Evolutionary conservation across 1,140 invertebrate genomes (phyloP).

Genomic region (Bombus consobrinus): DNA sequence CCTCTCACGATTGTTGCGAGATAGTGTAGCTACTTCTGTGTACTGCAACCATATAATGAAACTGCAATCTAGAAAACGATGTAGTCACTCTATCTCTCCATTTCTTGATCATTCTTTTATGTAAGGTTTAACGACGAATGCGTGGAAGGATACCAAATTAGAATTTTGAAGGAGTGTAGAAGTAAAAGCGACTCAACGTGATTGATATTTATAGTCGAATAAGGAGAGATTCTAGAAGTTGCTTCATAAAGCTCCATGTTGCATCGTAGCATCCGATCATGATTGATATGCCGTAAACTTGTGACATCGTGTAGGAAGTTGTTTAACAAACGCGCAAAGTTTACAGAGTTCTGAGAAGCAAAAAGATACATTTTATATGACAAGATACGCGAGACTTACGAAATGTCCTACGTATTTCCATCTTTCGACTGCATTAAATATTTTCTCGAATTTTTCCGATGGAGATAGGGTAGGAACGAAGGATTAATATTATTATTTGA

Average conservation of each 20-base stretch:
- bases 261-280: not conserved
- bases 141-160: not conserved
- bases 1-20: not conserved
- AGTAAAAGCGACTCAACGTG: not conserved
- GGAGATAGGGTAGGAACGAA: not conserved
- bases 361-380: not conserved
- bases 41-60: not conserved
- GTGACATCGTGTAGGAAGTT: not conserved
- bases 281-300: conserved; percentile 1
- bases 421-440: too few relatives aligned
- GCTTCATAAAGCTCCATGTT: not conserved
- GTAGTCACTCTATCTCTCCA: not conserved
- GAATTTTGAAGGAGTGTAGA: not conserved
- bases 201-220: not conserved
- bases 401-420: not conserved
- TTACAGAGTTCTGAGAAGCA: not conserved
- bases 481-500: not conserved
- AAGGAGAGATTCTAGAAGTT: not conserved
- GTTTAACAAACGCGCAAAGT: not conserved
- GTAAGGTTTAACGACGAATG: not conserved
- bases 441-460: not conserved
- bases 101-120: not conserved
- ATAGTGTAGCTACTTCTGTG: not conserved
- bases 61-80: not conserved
- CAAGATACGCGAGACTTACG: not conserved